Percentiles rank a stretch among this genome's conserved stretches.
Evolutionary conservation across 2,797 vertebrate species (phyloP).

Genomic region (Dicrostonyx torquatus): DNA sequence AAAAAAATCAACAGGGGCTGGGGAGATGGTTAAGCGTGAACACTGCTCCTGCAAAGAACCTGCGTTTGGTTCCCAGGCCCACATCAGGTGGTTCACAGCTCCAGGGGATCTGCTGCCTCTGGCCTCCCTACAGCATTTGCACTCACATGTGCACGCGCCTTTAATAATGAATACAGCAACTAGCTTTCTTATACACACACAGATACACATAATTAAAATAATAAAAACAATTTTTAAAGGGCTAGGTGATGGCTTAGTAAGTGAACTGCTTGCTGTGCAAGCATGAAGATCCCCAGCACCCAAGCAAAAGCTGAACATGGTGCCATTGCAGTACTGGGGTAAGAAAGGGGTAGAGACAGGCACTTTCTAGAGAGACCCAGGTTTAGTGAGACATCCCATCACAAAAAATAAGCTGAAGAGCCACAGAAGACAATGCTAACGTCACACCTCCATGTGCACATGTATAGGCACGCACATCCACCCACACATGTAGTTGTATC

Average conservation of each 20-base stretch:
- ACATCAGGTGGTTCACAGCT: neutral
- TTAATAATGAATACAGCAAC: too few relatives aligned
- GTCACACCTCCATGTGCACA: neutral
- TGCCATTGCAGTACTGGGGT: neutral
- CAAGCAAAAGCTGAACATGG: neutral
- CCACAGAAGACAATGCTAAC: neutral
- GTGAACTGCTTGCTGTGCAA: neutral
- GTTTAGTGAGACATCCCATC: neutral
- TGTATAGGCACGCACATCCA: neutral
- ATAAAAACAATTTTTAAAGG: neutral
- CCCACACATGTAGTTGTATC: neutral
- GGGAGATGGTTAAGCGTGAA: neutral
- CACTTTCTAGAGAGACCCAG: neutral
- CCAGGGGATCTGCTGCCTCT: neutral
- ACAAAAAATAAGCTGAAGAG: neutral
- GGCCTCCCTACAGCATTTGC: neutral
- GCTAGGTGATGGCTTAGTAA: neutral
- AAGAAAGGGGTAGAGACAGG: neutral
- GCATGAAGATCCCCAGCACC: neutral
- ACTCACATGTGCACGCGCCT: accelerated
- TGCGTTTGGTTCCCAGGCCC: neutral
- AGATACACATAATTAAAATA: neutral
- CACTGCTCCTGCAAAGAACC: neutral
- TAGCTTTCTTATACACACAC: neutral
- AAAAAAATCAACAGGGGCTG: neutral